A percentile compares a stretch with the other conserved stretches of the same genome.
These are phyloP conservation scores for Agrochola circellaris DNA, from an alignment of 2,888 invertebrate genomes.

Conservation along the genomic window DNA sequence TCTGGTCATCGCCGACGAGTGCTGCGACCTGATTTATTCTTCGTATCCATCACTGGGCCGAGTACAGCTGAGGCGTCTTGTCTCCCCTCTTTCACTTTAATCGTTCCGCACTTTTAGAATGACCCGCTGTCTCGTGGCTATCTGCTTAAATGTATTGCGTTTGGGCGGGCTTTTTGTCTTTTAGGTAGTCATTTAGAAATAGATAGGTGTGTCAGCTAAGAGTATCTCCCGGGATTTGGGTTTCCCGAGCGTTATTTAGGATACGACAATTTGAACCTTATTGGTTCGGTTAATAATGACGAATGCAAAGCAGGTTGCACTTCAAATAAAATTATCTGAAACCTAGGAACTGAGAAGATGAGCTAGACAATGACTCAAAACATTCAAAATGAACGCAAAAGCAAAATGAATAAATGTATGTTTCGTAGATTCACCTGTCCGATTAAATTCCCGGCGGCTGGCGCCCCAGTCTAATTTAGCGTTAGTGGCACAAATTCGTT, in stretches of 20 bases:
- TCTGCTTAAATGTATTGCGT: slow-evolving; percentile 56
- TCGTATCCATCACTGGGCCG: slow-evolving; percentile 85
- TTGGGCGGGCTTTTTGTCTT: slow-evolving; percentile 43
- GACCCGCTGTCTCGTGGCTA: slow-evolving; percentile 74
- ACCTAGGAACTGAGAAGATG: slow-evolving; percentile 31
- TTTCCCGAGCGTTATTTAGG: not conserved
- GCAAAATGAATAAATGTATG: slow-evolving; percentile 72
- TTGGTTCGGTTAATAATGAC: not conserved
- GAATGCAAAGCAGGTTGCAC: not conserved
- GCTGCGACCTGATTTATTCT: slow-evolving; percentile 87
- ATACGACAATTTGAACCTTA: slow-evolving; percentile 13
- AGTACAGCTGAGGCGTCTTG: slow-evolving; percentile 84
- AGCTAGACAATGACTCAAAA: slow-evolving; percentile 41
- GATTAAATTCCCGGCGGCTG: slow-evolving; percentile 81
- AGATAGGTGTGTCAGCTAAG: slow-evolving; percentile 33
- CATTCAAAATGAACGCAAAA: slow-evolving; percentile 56
- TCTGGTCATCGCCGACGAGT: slow-evolving; percentile 82
- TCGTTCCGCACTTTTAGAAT: slow-evolving; percentile 77
- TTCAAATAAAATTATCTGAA: slow-evolving; percentile 20
- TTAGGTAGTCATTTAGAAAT: slow-evolving; percentile 28
- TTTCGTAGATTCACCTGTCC: slow-evolving; percentile 79
- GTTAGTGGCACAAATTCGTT: slow-evolving; percentile 88
- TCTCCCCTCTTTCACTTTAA: slow-evolving; percentile 79
- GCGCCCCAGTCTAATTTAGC: slow-evolving; percentile 83
- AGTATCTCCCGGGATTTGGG: slow-evolving; percentile 5